Evolutionary conservation across 2,888 invertebrate genomes (phyloP), one percentile per base, ranked within the genome.

Genomic region (Habroteleia sp.): DNA sequence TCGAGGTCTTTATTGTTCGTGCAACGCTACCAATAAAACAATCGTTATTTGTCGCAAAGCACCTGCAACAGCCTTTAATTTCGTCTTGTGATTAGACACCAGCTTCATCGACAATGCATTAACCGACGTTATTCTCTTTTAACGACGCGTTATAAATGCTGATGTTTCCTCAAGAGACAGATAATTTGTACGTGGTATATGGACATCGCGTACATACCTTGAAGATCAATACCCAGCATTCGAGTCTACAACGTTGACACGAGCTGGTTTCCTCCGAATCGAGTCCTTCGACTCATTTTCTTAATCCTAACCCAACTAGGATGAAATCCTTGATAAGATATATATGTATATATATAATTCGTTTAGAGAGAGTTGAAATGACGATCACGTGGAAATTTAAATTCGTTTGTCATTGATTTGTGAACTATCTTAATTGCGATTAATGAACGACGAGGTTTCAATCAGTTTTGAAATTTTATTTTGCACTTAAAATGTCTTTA

Each of bases 141-240:
- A 39, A 54, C 31, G 39, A 54, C 11, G 17, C 39, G 20, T 56
- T 56, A 41, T 41, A 56, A 41, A 56, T 41, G 41, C 46, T 58
- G 23, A 44, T 35, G 44, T 58, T 35, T 58, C n/a, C 13, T 25
- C 25, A 35, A n/a, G 46, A 48, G 37, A 62, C 39, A 13, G 17
- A 48, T 62, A 46, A 62, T 62, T 62, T 48, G 60, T 48, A 39
- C 48, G 13, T 8, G 20, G 23, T 46, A 25, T 35, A 44, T 44
- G 25, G 25, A n/a, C 20, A 10, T 17, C n/a, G 8, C 31, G 6
- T n/a, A n/a, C 31, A 58, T 42, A 33, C 42, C 58, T 31, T 23
- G 14, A 42, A 58, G 58, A 58, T 58, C 58, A 42, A 58, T 58
- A 58, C 58, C 31, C 58, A 33, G n/a, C n/a, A n/a, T 33, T 41